Evolutionary conservation across 2,797 vertebrate genomes (phyloP).

Genomic region (Phalanger gymnotis): DNA sequence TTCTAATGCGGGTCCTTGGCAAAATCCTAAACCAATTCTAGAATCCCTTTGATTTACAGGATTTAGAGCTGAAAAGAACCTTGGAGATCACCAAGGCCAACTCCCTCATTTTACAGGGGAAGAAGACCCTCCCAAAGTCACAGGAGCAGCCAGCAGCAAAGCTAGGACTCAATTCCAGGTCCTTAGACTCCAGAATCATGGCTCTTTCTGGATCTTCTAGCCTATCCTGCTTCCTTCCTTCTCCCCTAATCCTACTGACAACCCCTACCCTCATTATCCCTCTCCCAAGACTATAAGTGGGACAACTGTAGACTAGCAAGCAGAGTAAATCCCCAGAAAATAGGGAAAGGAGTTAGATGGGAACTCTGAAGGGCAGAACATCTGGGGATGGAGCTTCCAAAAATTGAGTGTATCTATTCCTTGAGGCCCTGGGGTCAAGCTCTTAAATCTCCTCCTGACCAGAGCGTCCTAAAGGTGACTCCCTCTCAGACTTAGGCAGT

Average conservation of each 20-base stretch:
- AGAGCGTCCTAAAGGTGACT: background rate
- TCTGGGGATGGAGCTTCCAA: background rate
- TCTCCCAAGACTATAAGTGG: background rate
- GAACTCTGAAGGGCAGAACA: background rate
- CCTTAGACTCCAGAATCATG: background rate
- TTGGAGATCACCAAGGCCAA: too few relatives aligned
- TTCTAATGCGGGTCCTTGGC: background rate
- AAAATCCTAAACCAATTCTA: background rate
- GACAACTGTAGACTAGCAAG: background rate
- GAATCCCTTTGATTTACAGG: background rate
- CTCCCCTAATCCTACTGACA: background rate
- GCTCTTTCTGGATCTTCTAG: background rate
- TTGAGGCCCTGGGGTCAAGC: background rate
- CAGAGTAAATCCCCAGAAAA: background rate
- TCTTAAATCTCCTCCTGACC: background rate
- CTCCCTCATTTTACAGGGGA: constrained; percentile 11
- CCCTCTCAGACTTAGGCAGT: background rate
- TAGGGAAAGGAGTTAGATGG: background rate
- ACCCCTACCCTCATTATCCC: background rate
- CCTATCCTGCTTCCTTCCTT: background rate
- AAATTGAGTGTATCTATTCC: background rate
- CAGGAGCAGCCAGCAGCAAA: background rate
- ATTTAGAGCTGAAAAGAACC: background rate
- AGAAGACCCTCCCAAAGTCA: background rate
- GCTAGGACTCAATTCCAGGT: background rate